Evolutionary conservation across 2,797 vertebrate genomes (phyloP), one percentile per base, ranked within the genome.

Genomic region (Peromyscus melanophrys): DNA sequence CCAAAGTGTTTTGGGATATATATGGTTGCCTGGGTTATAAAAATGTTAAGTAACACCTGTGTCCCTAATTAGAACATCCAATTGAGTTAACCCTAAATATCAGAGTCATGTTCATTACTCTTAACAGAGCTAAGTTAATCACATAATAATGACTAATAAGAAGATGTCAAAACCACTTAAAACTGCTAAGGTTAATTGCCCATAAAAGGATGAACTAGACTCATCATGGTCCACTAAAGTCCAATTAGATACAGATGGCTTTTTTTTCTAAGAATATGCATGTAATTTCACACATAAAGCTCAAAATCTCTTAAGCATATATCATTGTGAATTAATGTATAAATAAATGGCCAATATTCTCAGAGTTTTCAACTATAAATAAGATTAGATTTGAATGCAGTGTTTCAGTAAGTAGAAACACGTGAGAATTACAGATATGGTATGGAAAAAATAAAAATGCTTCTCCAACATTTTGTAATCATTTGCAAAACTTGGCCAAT

Each of bases 131-230:
- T 82, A 93, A 95, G 67, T 91, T 97, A 98, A 98, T 95, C 69
- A 95, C 89, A 92, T 76, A 94, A 96, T 93, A 97, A 97, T 96
- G 57, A 95, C 23, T 86, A 49, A 95, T 94, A 94, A 90, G 89
- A 95, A 97, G 78, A 96, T 65, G 59, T 97, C 92, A 97, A 87
- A 95, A 84, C 63, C 77, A 71, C 65, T 96, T 96, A 77, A 81
- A 95, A 89, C 82, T 95, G 75, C 31, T 95, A 77, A 96, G 34
- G 85, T 59, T 96, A 97, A 96, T 77, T 95, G n/a, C 29, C 83
- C 65, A 86, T 92, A 34, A 94, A 97, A 93, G 2, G 31, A 85
- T 91, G 61, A 82, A 81, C 80, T 59, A 87, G 43, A 77, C 40
- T 65, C 67, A 95, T 89, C 49, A 85, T 13, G n/a, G 23, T 76